phyloP scores from a whole-genome alignment of 2,113 vertebrate genomes.

The Rhynchomys soricoides region DNA sequence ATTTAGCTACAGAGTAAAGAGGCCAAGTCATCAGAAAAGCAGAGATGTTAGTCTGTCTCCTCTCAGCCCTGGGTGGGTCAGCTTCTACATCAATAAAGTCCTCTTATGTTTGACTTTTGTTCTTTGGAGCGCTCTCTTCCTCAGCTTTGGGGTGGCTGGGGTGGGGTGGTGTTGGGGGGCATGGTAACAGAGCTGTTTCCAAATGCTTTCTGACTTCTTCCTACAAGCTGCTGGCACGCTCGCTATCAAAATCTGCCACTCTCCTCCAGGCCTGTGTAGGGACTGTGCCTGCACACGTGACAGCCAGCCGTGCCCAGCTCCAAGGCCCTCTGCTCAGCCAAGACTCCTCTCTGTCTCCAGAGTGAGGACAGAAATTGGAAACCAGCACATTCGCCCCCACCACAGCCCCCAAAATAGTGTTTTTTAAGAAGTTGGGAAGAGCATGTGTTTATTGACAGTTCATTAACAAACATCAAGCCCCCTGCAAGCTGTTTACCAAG shows the following conservation, averaged over 20 bases:
- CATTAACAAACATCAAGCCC: slow-evolving; percentile 86
- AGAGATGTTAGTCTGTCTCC: slow-evolving; percentile 61
- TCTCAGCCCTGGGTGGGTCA: background rate
- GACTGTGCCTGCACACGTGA: slow-evolving; percentile 76
- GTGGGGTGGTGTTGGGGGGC: background rate
- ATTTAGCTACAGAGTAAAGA: slow-evolving; percentile 56
- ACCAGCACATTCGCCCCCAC: background rate
- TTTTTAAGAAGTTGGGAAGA: slow-evolving; percentile 67
- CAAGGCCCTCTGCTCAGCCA: slow-evolving; percentile 78
- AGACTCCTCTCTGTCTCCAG: slow-evolving; percentile 55
- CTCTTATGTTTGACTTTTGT: slow-evolving; percentile 21
- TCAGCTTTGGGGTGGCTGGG: background rate
- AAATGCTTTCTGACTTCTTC: slow-evolving; percentile 74
- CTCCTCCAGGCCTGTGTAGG: slow-evolving; percentile 77
- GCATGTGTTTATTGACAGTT: slow-evolving; percentile 85
- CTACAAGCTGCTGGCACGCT: slow-evolving; percentile 63
- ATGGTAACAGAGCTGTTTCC: slow-evolving; percentile 66
- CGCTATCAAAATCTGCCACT: slow-evolving; percentile 77
- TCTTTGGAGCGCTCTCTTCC: slow-evolving; percentile 20
- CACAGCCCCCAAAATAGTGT: background rate
- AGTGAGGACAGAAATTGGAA: slow-evolving; percentile 67
- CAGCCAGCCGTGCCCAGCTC: slow-evolving; percentile 79
- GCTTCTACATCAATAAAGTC: slow-evolving; percentile 45
- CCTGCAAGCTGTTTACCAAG: slow-evolving; percentile 84
- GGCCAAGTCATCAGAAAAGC: slow-evolving; percentile 22